Evolutionary conservation across 1,140 invertebrate genomes (phyloP), one percentile per base, ranked within the genome.

Genomic region (Lethrus apterus): DNA sequence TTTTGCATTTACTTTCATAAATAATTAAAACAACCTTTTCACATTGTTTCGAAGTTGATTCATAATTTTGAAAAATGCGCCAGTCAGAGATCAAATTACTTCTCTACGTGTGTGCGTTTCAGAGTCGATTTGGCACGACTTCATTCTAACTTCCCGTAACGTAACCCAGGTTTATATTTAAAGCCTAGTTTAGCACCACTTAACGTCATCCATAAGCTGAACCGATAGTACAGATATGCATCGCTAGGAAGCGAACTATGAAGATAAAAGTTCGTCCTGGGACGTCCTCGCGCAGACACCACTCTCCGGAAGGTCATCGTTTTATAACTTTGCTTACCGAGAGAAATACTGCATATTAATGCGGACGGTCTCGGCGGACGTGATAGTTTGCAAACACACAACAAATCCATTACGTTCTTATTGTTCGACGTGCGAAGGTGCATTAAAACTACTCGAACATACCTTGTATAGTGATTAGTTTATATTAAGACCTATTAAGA

Each of bases 151-250:
- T 45, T 45, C 19, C 13, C 21, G n/a, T 11, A 7, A 26, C 24
- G 24, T 36, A 43, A 45, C 50, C 40, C 34, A 23, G 51, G 41
- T 49, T 52, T 52, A 52, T 48, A 52, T 52, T 52, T 52, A 52
- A 52, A 52, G 41, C 40, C 47, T 35, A 49, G 51, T 52, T 52
- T 54, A 54, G 44, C 31, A 42, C 35, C 51, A 50, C 48, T 54
- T 50, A 54, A 46, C 26, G 51, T 54, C 51, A 45, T 41, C 42
- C 35, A 32, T 54, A 54, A 50, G 47, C 47, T 50, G 36, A 47
- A 50, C 51, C 48, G 51, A 54, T 53, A 53, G 51, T 36, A 18
- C 47, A 51, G 51, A 54, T 54, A 50, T 50, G 47, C 48, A 50
- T 50, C 44, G 30, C 26, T 11, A 32, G 20, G 38, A 35, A 34